Percentiles rank a stretch among this genome's conserved stretches.
Conservation (phyloP, 2,113 vertebrate genomes). For the Mormoops blainvillei region DNA sequence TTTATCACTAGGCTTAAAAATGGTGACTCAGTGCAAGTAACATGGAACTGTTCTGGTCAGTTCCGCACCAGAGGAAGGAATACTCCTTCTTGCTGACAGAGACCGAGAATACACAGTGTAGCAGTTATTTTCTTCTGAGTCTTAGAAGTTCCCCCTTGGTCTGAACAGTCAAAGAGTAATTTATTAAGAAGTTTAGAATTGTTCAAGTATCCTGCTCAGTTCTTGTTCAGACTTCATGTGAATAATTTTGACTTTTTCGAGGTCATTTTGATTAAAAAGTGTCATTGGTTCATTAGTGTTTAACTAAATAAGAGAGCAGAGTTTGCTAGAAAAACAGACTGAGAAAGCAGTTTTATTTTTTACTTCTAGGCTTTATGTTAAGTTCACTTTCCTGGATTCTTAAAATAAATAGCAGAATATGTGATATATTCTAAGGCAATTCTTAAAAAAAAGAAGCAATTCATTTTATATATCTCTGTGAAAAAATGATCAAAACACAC, state of each 20-base stretch:
- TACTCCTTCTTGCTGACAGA: rapidly evolving
- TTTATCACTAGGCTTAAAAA: neutral
- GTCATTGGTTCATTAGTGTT: neutral
- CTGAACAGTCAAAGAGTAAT: neutral
- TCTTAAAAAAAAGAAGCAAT: neutral
- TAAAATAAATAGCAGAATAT: neutral
- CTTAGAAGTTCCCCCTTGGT: neutral
- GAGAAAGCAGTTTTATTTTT: neutral
- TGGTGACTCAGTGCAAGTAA: neutral
- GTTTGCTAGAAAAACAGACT: neutral
- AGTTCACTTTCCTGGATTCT: neutral
- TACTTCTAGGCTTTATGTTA: neutral
- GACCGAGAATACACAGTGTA: neutral
- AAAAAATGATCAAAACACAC: neutral
- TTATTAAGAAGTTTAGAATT: constrained; percentile 1
- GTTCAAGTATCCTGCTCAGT: neutral
- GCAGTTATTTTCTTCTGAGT: neutral
- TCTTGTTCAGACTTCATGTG: neutral
- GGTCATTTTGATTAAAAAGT: neutral
- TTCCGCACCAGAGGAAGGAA: neutral
- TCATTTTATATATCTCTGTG: neutral
- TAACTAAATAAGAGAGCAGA: neutral
- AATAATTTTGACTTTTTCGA: neutral
- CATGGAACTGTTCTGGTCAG: neutral
- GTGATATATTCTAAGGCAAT: neutral